Base-by-base conservation (phyloP, 2,888 invertebrate genomes). In the Chalcis sispes region DNA sequence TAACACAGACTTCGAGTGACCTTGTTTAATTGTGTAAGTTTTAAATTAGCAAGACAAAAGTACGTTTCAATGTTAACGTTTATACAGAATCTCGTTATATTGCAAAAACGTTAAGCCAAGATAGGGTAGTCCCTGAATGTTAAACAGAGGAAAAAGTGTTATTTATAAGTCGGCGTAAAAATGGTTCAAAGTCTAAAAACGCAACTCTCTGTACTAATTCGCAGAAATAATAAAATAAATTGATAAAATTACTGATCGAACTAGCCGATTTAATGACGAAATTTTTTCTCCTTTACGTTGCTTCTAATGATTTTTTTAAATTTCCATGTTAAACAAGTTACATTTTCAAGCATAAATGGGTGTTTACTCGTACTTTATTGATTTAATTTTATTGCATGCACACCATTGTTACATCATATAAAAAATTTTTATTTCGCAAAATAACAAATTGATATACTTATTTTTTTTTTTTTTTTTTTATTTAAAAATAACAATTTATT, bases 61-160 rank as follows among this genome's bases (percentile, higher is more conserved):
- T 7, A 50, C 15, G 32, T 27, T 3, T 18, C 36, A n/a, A n/a
- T 13, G 18, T 25, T 27, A 27, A 54, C 46, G 58, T 48, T 23
- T 54, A 36, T 18, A 69, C 32, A 46, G 46, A 15, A 56, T 8
- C 5, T 25, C 7, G 42, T 42, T 25, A 15, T 48, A 20, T n/a
- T 40, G 20, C 27, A 27, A 42, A 27, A 61, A 52, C 48, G 52
- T 61, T 25, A 40, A 23, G 42, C 50, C 10, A 29, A 54, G 48
- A 36, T 10, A 46, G 48, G 48, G 48, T 50, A 59, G 69, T 59
- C 36, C 48, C 2, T 50, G 71, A n/a, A 27, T 40, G 64, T 56
- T 52, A 72, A 72, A 72, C 48, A 65, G 32, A 72, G 64, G 54
- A 58, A 72, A 72, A 64, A 72, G 65, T 46, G 64, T 65, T 72